A percentile compares a stretch with the other conserved stretches of the same genome.
Evolutionary conservation across 2,113 vertebrate species (phyloP).

Genomic region (Lepus timidus): DNA sequence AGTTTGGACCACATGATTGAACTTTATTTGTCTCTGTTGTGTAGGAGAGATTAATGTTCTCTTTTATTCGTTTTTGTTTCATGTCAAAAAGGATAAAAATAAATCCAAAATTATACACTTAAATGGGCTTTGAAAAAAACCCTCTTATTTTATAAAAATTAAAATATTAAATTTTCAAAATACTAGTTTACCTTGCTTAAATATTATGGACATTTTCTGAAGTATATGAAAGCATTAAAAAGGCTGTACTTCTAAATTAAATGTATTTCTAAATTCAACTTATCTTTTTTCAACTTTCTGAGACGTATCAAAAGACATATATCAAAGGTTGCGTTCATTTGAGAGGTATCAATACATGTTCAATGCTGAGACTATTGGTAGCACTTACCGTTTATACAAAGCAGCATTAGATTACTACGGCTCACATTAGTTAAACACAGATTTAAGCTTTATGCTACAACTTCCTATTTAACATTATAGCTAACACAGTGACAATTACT

Average conservation of each 20-base stretch:
- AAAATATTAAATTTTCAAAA: neutral
- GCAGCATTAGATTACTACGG: too few species aligned
- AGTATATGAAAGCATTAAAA: neutral
- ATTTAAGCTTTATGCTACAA: too few species aligned
- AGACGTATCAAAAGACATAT: too few species aligned
- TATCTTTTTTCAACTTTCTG: too few species aligned
- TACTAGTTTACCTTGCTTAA: conserved; percentile 21
- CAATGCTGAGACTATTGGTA: too few species aligned
- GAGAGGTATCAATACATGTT: too few species aligned
- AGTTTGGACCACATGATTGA: neutral
- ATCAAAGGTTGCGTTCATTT: too few species aligned
- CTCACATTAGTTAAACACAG: too few species aligned
- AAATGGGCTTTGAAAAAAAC: neutral
- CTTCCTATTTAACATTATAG: too few species aligned
- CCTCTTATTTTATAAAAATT: neutral
- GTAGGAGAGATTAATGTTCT: neutral
- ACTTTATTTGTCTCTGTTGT: neutral
- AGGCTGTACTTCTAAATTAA: neutral
- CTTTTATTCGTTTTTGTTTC: neutral
- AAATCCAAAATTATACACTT: conserved; percentile 24
- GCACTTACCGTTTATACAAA: too few species aligned
- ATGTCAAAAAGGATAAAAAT: neutral
- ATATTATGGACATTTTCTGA: conserved; percentile 24
- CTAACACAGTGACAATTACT: too few species aligned
- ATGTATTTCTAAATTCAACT: neutral